Evolutionary conservation across 1,140 invertebrate species (phyloP), one percentile per base, ranked within the genome.

Genomic region (Aphis gossypii): DNA sequence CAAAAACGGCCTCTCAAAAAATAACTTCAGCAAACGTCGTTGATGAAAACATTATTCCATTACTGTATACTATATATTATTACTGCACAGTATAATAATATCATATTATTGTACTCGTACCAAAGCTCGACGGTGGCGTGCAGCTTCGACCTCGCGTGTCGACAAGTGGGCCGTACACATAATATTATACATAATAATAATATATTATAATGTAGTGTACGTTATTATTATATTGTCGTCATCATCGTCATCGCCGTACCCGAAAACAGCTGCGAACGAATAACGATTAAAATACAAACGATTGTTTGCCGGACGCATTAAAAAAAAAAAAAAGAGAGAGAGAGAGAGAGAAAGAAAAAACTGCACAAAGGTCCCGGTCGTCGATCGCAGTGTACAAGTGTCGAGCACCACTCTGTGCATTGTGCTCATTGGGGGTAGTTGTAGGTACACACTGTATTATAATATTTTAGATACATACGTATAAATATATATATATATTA

Each of bases 281-380:
- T 38, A 83, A 51, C 91, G 91, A 92, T 92, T 92, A 92, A 92
- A 92, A 83, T 38, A n/a, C 90, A 51, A 92, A 92, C 91, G 91
- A 54, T 92, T 92, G 91, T 92, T 92, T 92, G 91, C 44, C 21
- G 91, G 91, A 92, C 91, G 91, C n/a, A 92, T 92, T 92, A 92
- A 92, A 92, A 51, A 92, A 82, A 76, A 68, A 68, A 60, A 56
- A 56, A 56, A 56, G 25, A 56, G 7, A 23, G 1, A 56, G 1
- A 56, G 0, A 14, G 56, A n/a, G 30, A n/a, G 30, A n/a, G 30
- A 56, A 7, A 9, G 60, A 76, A 76, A n/a, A 76, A 76, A 76
- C 60, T n/a, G 60, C 46, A 92, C 91, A 92, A 92, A 92, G 91
- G 91, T 92, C 46, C 46, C 76, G 60, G 60, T 76, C 60, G 91